These are phyloP conservation scores for Icerya purchasi DNA, from an alignment of 2,888 invertebrate species.

Conservation along the genomic window DNA sequence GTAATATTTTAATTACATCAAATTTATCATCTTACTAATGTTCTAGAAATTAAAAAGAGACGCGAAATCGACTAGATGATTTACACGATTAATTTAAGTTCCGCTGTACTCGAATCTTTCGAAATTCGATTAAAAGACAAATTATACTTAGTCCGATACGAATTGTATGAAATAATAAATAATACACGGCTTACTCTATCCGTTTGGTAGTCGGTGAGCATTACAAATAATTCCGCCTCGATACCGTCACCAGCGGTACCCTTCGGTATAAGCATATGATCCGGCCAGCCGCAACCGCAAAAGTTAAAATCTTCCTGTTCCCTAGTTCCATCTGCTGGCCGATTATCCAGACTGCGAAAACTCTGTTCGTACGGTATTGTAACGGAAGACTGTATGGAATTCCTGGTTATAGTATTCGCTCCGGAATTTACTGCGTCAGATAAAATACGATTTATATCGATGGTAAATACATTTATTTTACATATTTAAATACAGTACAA, in stretches of 20 bases:
- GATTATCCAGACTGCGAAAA: constrained; percentile 44
- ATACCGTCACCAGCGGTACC: constrained; percentile 23
- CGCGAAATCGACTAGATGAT: no score
- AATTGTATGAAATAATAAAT: no score
- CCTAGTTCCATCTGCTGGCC: constrained; percentile 25
- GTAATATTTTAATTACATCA: no score
- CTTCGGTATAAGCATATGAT: constrained; percentile 26
- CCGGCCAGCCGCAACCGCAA: constrained; percentile 47
- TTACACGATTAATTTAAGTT: no score
- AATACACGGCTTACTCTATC: constrained; percentile 23
- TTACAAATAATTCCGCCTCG: constrained; percentile 23
- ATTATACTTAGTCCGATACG: no score
- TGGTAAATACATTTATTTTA: no score
- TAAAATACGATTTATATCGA: no score
- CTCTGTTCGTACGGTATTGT: constrained; percentile 65
- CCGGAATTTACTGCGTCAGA: constrained; percentile 39
- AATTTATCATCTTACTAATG: no score
- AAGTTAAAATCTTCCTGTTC: constrained; percentile 39
- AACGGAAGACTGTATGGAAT: constrained; percentile 51
- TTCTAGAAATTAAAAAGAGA: no score
- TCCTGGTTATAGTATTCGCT: constrained; percentile 39
- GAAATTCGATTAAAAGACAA: no score
- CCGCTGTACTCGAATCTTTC: no score
- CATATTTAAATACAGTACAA: no score
- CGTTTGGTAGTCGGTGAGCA: constrained; percentile 23